Base-by-base conservation (phyloP, 92 coral and sea anemone species). In the Desmophyllum pertusum region DNA sequence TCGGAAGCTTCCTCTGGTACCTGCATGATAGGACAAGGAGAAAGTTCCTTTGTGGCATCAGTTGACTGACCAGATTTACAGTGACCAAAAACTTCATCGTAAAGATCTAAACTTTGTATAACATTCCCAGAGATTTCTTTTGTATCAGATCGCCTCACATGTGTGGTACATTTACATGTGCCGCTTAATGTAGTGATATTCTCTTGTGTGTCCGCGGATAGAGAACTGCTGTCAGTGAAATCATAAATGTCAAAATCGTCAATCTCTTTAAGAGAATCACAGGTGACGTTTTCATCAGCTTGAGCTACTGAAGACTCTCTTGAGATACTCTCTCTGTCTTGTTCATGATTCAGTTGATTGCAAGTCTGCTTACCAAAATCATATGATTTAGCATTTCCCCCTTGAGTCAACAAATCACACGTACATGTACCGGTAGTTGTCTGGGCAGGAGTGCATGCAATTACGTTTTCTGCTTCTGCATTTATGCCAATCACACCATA, bases 161-260 rank as follows among this genome's bases (percentile, higher is more conserved):
- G 11, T 21, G 40, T 67, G 6, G 11, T 5, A 17, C 45, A 19
- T 67, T 3, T 67, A 67, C n/a, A 67, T 14, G 43, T 30, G 70
- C 4, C 11, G 25, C 38, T 10, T 31, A 30, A 31, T 3, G 40
- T 30, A 52, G 21, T 0, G 21, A 14, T 57, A 31, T n/a, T 67
- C 36, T 37, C 72, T 18, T 17, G 43, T 36, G 45, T 14, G 10
- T 67, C 13, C n/a, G n/a, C n/a, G 36, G 45, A 38, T 14, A 33
- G 25, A 57, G 57, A 57, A 69, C 46, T 14, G 25, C 50, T 17
- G 41, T 51, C 76, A 40, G 36, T n/a, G 42, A 82, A 82, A 10
- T 71, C 79, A 71, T 71, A 82, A 42, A 82, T 82, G 46, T 82
- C 69, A 23, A 82, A 17, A 30, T 59, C 79, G 10, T 82, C 79